phyloP scores from a whole-genome alignment of 2,113 vertebrate species.

The Cathartes aura region DNA sequence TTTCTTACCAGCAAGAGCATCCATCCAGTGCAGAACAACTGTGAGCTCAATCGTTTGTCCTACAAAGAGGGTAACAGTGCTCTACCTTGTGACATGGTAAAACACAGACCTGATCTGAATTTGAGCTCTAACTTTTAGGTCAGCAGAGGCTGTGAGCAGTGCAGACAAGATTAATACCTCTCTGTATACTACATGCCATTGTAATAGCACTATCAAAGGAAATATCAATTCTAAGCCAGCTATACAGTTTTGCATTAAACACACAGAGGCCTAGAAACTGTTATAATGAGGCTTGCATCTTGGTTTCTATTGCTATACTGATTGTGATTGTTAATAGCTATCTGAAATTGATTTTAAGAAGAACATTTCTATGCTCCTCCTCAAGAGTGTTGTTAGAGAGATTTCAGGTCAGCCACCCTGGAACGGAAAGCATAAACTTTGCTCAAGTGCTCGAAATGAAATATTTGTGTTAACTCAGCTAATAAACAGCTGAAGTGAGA shows the following conservation, averaged over 20 bases:
- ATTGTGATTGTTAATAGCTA: neutral
- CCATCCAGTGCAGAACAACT: neutral
- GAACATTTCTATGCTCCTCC: neutral
- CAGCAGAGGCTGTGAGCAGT: neutral
- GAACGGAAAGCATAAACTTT: slow-evolving; percentile 37
- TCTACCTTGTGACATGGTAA: neutral
- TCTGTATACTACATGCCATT: neutral
- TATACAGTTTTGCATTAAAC: neutral
- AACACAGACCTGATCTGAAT: neutral
- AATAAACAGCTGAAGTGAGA: slow-evolving; percentile 43
- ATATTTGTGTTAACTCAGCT: slow-evolving; percentile 46
- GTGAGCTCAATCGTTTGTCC: neutral
- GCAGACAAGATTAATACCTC: neutral
- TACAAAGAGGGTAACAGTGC: neutral
- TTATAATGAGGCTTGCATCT: neutral
- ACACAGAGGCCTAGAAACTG: neutral
- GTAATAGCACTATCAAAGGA: neutral
- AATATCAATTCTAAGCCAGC: neutral
- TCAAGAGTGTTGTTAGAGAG: neutral
- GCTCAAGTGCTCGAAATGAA: neutral
- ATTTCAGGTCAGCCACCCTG: slow-evolving; percentile 2
- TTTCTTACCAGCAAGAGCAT: neutral
- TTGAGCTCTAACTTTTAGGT: neutral
- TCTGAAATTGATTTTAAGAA: slow-evolving; percentile 11
- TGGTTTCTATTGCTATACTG: neutral